Evolutionary conservation across 2,113 vertebrate genomes (phyloP).

Genomic region (Sinocyclocheilus anshuiensis): DNA sequence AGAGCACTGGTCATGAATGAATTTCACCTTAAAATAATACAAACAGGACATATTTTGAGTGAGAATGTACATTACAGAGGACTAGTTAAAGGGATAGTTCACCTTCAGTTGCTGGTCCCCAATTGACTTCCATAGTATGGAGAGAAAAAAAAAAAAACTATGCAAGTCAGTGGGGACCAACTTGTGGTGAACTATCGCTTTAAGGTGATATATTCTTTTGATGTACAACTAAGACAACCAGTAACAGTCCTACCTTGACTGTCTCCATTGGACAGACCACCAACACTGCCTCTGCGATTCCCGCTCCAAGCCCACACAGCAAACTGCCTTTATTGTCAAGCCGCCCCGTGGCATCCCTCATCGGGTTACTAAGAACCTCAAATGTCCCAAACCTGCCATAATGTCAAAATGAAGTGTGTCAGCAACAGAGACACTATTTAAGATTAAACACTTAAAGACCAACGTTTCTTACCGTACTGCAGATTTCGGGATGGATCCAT

Average conservation of each 20-base stretch:
- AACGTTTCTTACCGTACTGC: conserved; percentile 72
- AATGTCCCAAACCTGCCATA: conserved; percentile 79
- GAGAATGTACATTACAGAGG: neutral
- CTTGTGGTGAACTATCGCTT: too few species aligned
- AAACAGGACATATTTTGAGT: neutral
- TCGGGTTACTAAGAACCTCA: conserved; percentile 77
- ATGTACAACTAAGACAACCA: neutral
- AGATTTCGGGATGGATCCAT: conserved; percentile 81
- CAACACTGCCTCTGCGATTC: conserved; percentile 76
- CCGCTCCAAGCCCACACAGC: conserved; percentile 77
- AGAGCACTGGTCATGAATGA: conserved; percentile 82
- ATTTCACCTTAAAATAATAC: conserved; percentile 73
- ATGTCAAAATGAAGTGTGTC: neutral
- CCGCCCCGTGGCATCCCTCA: conserved; percentile 74
- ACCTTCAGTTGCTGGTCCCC: too few species aligned
- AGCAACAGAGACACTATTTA: neutral
- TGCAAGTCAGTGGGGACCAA: too few species aligned
- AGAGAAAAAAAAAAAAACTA: too few species aligned
- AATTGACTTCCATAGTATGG: too few species aligned
- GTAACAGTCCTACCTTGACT: conserved; percentile 70
- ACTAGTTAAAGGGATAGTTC: neutral
- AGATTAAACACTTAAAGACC: neutral
- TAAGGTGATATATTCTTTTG: neutral
- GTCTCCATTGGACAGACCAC: conserved; percentile 84
- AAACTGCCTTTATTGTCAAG: conserved; percentile 78